A percentile compares a stretch with the other conserved stretches of the same genome.
phyloP scores from a whole-genome alignment of 2,888 invertebrate genomes.

The Arge pagana region DNA sequence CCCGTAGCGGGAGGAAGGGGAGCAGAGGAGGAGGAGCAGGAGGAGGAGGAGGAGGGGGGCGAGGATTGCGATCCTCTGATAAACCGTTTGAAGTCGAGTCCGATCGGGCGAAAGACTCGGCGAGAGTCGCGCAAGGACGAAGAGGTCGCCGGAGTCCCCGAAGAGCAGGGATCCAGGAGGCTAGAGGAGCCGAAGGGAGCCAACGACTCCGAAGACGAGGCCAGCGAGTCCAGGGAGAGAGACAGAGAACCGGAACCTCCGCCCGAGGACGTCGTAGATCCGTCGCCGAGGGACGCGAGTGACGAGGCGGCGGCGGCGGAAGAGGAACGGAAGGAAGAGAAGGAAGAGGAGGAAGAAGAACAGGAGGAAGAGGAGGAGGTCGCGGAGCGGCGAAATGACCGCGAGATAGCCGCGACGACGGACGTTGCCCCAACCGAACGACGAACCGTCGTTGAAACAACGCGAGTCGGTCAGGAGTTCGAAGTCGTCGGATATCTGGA shows the following conservation, averaged over 20 bases:
- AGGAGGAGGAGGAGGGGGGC: conserved; percentile 30
- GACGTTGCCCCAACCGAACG: conserved; percentile 10
- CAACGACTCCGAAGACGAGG: conserved; percentile 34
- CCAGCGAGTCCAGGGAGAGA: conserved; percentile 49
- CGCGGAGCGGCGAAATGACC: conserved; percentile 29
- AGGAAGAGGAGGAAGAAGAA: conserved; percentile 57
- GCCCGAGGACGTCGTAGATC: conserved; percentile 42
- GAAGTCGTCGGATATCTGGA: conserved; percentile 48
- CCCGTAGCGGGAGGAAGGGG: not conserved
- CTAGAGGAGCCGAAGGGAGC: conserved; percentile 14
- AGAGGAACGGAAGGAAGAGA: conserved; percentile 53
- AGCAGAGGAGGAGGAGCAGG: conserved; percentile 19
- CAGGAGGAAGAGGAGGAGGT: conserved; percentile 57
- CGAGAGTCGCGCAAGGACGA: conserved; percentile 36
- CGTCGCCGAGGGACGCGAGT: conserved; percentile 5
- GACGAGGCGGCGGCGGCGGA: conserved; percentile 17
- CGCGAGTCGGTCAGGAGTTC: conserved; percentile 7
- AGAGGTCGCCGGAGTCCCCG: conserved; percentile 20
- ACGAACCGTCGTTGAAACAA: not conserved
- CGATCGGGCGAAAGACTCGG: conserved; percentile 39
- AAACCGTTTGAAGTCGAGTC: conserved; percentile 45
- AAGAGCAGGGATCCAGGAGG: conserved; percentile 12
- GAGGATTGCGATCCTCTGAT: conserved; percentile 41
- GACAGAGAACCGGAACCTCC: conserved; percentile 54
- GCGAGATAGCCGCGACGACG: conserved; percentile 30